Conservation (phyloP, 2,797 vertebrate genomes). For the Mionectes olivaceus region DNA sequence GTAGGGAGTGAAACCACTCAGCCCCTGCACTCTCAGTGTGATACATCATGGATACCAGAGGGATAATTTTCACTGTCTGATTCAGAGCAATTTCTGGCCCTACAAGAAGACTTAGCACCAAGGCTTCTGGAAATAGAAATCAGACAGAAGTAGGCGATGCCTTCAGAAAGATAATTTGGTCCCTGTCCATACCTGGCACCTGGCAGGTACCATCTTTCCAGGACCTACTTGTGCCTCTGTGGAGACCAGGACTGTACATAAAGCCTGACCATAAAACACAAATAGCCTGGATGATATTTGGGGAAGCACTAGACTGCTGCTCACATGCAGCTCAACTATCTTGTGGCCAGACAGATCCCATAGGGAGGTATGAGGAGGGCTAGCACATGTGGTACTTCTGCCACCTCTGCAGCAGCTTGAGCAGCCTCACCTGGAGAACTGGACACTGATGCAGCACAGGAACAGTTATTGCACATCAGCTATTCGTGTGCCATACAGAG, state of each 20-base stretch:
- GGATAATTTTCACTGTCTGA: background rate
- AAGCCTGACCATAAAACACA: background rate
- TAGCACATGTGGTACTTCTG: background rate
- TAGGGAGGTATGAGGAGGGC: background rate
- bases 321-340: background rate
- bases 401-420: background rate
- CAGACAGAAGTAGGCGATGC: background rate
- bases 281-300: background rate
- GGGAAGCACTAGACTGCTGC: background rate
- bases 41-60: background rate
- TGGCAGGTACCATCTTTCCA: background rate
- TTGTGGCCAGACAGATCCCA: background rate
- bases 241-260: background rate
- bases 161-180: background rate
- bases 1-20: background rate
- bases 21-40: background rate
- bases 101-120: background rate
- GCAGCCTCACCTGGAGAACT: background rate
- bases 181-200: background rate
- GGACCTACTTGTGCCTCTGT: background rate
- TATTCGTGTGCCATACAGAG: background rate
- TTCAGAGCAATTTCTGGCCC: background rate
- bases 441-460: accelerated
- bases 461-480: background rate
- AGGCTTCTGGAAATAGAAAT: background rate